Base-by-base conservation (phyloP, 53 echinoderm and acorn worm species). In the Zoroaster sp. region DNA sequence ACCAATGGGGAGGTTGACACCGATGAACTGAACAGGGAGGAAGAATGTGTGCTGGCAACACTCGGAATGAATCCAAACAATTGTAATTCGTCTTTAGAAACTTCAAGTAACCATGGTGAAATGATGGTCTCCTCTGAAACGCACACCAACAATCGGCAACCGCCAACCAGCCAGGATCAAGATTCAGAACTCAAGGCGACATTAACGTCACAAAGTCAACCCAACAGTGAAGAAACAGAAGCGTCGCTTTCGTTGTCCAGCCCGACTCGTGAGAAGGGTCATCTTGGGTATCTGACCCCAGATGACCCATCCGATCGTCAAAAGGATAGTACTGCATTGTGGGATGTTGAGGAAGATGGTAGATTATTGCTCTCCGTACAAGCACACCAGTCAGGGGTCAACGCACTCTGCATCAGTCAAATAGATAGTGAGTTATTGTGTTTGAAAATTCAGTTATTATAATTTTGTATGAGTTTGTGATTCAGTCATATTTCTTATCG, bases 341-440 rank as follows among this genome's bases (percentile, higher is more conserved):
- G 85, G 36, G 85, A 85, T 18, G 47, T 0, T 11, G 36, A 71
- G 5, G 46, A 55, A 0, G 73, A 36, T 11, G 65, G 74, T 31
- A 40, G 33, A 45, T 32, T 55, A 51, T 47, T 89, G 2, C 80
- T 89, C 33, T 80, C 79, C 0, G 31, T 79, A 8, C 35, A 17
- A 40, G 72, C 80, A 6, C 89, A 89, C 42, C 89, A 89, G 72
- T 89, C 89, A 36, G 89, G 89, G 63, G 54, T 89, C 54, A 89
- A 89, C 39, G 89, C 89, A 38, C 78, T 89, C 17, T 78, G 72
- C 31, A 14, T 79, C 36, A 69, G 6, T 49, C 38, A 35, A 20
- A 44, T 51, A 46, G 86, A 73, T 12, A 35, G 63, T 43, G 47
- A 78, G 44, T 88, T n/a, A n/a, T n/a, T n/a, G n/a, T n/a, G n/a